phyloP scores from a whole-genome alignment of 2,113 vertebrate species.

The Lagopus muta region DNA sequence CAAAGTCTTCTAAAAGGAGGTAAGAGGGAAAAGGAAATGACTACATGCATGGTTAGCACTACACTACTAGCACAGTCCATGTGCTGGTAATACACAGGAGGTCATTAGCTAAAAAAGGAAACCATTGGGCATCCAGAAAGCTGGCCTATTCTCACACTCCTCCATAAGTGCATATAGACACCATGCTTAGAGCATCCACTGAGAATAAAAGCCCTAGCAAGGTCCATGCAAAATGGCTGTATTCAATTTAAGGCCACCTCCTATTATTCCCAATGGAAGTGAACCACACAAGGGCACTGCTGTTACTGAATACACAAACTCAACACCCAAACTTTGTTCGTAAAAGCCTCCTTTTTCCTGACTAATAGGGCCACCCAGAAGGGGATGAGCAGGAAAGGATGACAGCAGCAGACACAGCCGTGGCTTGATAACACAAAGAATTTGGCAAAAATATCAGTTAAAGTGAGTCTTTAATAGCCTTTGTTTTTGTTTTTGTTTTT shows the following conservation, averaged over 20 bases:
- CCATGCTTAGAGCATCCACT: not conserved
- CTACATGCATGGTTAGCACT: not conserved
- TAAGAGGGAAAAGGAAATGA: conserved; percentile 61
- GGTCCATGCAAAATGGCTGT: not conserved
- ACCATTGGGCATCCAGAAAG: not conserved
- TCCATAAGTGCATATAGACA: fast-evolving
- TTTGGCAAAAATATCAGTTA: conserved; percentile 11
- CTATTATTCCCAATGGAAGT: not conserved
- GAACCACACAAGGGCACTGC: not conserved
- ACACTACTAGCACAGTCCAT: not conserved
- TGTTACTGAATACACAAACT: not conserved
- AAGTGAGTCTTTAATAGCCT: not conserved
- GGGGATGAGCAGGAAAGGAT: not conserved
- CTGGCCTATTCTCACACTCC: not conserved
- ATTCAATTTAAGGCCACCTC: not conserved
- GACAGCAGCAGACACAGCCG: not conserved
- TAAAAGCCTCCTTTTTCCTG: not conserved
- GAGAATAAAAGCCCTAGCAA: not conserved
- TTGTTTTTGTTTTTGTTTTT: not conserved
- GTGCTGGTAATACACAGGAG: not conserved
- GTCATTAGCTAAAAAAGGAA: not conserved
- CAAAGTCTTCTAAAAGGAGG: conserved; percentile 52
- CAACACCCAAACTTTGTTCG: not conserved
- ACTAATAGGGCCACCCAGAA: conserved; percentile 41
- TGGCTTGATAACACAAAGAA: not conserved